Conservation (phyloP, 1,140 invertebrate species). For the Vanessa atalanta region DNA sequence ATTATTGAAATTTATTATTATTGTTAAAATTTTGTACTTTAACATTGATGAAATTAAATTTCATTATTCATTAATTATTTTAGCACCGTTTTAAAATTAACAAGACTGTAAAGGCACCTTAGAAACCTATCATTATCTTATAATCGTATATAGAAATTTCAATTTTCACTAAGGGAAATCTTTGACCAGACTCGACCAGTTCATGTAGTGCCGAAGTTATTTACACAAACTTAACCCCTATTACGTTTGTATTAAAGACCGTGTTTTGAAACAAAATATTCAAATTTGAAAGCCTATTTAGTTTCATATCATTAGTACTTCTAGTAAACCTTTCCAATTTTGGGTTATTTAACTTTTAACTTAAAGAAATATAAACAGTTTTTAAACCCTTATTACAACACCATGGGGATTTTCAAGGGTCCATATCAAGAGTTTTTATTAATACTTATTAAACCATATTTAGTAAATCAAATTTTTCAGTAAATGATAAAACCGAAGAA, state of each 20-base stretch:
- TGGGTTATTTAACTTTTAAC: too few species aligned
- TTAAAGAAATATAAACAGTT: too few species aligned
- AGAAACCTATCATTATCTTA: constrained; percentile 8
- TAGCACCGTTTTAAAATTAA: constrained; percentile 16
- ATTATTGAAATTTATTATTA: constrained; percentile 13
- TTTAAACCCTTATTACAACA: too few species aligned
- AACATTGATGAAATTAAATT: constrained; percentile 35
- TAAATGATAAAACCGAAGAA: too few species aligned
- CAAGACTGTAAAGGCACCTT: constrained; percentile 9
- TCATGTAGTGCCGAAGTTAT: neutral
- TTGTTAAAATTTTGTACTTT: constrained; percentile 35
- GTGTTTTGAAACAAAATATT: neutral
- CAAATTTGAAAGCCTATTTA: neutral
- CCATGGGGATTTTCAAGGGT: too few species aligned
- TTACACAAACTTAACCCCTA: neutral
- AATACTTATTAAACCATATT: too few species aligned
- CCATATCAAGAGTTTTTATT: too few species aligned
- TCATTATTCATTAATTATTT: constrained; percentile 22
- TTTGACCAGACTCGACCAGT: neutral
- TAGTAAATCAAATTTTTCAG: too few species aligned
- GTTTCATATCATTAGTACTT: neutral
- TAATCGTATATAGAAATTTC: neutral
- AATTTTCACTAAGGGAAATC: neutral
- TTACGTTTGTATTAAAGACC: neutral
- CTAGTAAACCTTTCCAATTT: too few species aligned